Evolutionary conservation across 2,113 vertebrate genomes (phyloP), one percentile per base, ranked within the genome.

Genomic region (Brevimyrus niger): DNA sequence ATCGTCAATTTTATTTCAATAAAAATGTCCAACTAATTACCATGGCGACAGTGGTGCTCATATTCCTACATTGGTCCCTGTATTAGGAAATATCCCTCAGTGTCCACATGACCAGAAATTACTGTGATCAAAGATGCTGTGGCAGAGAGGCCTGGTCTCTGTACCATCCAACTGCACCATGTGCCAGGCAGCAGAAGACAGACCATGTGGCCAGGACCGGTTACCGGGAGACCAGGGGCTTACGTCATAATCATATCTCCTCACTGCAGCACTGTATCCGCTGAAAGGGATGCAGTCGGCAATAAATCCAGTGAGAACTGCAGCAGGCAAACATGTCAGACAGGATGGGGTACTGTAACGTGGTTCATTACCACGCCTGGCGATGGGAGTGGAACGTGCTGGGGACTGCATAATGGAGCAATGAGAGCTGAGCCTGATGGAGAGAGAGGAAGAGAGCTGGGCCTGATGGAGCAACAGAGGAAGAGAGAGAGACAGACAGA

Each of bases 231-330:
- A 35, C 50, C 27, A 47, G 21, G 31, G 50, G 35, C 35, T 53
- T 53, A 50, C 50, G 11, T 87, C 50, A 87, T 48, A 87, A 53
- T 87, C 85, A 19, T 87, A 53, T 87, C 85, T 53, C 48, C 47
- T 38, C n/a, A 51, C 85, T 35, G 50, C 50, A 87, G 85, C 50
- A 17, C 85, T 19, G 48, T 2, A 5, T 50, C 47, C 31, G 0
- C n/a, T 7, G 27, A 87, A 87, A 87, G 46, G 50, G 48, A 87
- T 42, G 48, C 85, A 35, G 50, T 53, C 31, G 38, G 27, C 47
- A 38, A 31, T 87, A 50, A 53, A 13, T 53, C 85, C 85, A 53
- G 13, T 15, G 47, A 86, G 85, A 53, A 27, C n/a, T 17, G 38
- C 85, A 87, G 50, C 85, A 31, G 50, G 85, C n/a, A 87, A 19